Percentiles rank a stretch among this genome's conserved stretches.
Conservation (phyloP, 2,113 vertebrate genomes). For the Motacilla tschutschensis region DNA sequence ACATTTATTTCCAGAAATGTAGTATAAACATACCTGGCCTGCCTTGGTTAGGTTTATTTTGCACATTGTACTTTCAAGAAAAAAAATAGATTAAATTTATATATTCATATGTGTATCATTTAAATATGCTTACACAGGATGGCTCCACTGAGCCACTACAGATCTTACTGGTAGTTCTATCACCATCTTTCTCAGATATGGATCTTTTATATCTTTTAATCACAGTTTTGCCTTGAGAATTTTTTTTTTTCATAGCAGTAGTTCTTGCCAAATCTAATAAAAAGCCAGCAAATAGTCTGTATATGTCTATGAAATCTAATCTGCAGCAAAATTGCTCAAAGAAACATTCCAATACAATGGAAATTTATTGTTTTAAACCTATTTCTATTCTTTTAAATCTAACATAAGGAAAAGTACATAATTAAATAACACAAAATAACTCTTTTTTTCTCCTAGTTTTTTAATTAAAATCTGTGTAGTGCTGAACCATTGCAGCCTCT, state of each 20-base stretch:
- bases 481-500: background rate
- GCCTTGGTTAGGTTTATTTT: background rate
- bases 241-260: background rate
- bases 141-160: constrained; percentile 15
- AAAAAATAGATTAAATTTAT: background rate
- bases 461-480: background rate
- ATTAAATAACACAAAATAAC: background rate
- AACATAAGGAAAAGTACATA: background rate
- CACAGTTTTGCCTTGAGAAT: background rate
- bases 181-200: background rate
- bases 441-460: background rate
- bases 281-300: background rate
- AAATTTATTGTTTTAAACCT: background rate
- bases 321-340: background rate
- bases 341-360: background rate
- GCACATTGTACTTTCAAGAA: background rate
- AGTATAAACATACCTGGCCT: background rate
- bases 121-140: background rate
- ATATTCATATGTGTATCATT: background rate
- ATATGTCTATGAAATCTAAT: background rate
- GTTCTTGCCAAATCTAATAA: background rate
- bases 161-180: background rate
- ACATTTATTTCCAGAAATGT: background rate
- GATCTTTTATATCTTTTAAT: constrained; percentile 23
- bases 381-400: background rate